phyloP scores from a whole-genome alignment of 2,113 vertebrate species.

The Hippocampus guttulatus region DNA sequence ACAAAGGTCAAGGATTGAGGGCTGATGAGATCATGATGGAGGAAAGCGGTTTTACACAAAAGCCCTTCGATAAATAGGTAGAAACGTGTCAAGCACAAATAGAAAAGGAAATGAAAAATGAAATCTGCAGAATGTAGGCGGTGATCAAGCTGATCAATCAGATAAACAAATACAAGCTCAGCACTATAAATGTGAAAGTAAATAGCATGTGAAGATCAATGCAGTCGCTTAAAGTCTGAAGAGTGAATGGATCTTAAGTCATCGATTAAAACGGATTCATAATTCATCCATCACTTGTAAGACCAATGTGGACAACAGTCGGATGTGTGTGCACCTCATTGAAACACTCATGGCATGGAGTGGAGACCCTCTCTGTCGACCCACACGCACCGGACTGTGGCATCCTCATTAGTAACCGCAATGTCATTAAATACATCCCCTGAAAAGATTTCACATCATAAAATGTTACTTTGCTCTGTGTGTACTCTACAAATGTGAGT shows the following conservation, averaged over 20 bases:
- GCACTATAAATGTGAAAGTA: background rate
- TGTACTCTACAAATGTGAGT: slow-evolving; percentile 24
- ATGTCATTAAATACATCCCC: slow-evolving; percentile 43
- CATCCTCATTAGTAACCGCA: slow-evolving; percentile 61
- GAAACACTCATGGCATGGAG: slow-evolving; percentile 62
- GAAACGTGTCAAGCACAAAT: slow-evolving; percentile 8
- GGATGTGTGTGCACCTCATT: slow-evolving; percentile 65
- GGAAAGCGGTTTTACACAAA: slow-evolving; percentile 25
- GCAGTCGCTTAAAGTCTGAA: background rate
- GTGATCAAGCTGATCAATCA: slow-evolving; percentile 1
- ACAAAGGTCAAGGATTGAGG: slow-evolving; percentile 67
- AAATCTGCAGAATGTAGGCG: slow-evolving; percentile 23
- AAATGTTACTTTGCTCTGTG: slow-evolving; percentile 15
- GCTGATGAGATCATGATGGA: slow-evolving; percentile 69
- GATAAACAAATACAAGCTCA: slow-evolving; percentile 7
- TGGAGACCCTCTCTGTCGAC: slow-evolving; percentile 43
- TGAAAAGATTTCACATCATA: slow-evolving; percentile 9
- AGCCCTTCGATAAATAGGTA: slow-evolving; percentile 22
- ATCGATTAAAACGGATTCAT: slow-evolving; percentile 47
- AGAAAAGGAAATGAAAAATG: slow-evolving; percentile 10
- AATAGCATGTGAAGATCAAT: slow-evolving; percentile 5
- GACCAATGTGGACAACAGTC: slow-evolving; percentile 45
- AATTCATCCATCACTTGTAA: slow-evolving; percentile 34
- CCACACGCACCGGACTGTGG: slow-evolving; percentile 44
- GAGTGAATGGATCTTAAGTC: slow-evolving; percentile 7